phyloP scores from a whole-genome alignment of 2,113 vertebrate species.

The Daphoenositta chrysoptera region DNA sequence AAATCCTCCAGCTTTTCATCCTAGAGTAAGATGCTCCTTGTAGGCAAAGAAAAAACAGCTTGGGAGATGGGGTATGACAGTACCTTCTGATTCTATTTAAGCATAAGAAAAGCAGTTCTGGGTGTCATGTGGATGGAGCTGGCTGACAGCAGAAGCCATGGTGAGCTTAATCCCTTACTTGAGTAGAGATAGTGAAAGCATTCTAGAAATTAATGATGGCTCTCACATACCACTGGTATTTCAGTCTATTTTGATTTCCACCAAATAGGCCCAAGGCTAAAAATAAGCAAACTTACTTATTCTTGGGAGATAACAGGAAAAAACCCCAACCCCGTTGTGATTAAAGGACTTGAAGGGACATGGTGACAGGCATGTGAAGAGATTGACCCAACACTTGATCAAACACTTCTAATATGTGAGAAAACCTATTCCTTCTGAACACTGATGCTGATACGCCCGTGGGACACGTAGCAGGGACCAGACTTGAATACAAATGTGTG shows the following conservation, averaged over 20 bases:
- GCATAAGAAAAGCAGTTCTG: neutral
- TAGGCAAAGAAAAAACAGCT: neutral
- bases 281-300: neutral
- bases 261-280: neutral
- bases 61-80: neutral
- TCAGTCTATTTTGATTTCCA: neutral
- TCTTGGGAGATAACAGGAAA: neutral
- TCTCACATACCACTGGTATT: neutral
- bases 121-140: fast-evolving
- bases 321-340: neutral
- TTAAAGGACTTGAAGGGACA: neutral
- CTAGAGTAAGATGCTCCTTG: neutral
- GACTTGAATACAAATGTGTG: neutral
- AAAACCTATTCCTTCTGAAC: neutral
- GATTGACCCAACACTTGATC: conserved; percentile 1
- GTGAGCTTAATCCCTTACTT: neutral
- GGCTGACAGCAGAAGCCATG: neutral
- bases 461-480: neutral
- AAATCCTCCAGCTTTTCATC: conserved; percentile 6
- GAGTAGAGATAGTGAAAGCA: neutral
- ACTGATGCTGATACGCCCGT: neutral
- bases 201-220: neutral
- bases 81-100: neutral
- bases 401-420: neutral
- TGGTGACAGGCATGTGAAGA: neutral